Base-by-base conservation (phyloP, 1,140 invertebrate species). In the Leptinotarsa undecemlineata region DNA sequence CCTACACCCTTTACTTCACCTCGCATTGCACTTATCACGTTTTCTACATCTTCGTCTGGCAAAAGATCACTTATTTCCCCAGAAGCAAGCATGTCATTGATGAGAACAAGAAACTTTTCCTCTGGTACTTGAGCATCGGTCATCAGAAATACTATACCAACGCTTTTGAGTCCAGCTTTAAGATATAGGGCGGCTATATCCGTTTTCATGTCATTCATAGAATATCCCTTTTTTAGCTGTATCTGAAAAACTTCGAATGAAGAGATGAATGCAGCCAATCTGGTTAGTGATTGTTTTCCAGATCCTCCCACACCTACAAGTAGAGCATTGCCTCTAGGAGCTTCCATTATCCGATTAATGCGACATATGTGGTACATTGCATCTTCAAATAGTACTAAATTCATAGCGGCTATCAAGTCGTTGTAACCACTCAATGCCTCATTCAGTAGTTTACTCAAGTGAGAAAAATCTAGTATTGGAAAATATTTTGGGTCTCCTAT, bases 301-400 rank as follows among this genome's bases (percentile, higher is more conserved):
- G 93, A 96, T 19, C 97, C 97, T 67, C 97, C 96, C 3, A 98
- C 96, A 57, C 97, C 96, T 57, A 98, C 93, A 3, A 98, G 84
- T 21, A 99, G 85, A 0, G 95, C 96, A 84, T 98, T 97, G 23
- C 96, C 96, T 78, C 96, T 87, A 1, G 96, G 95, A 21, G 92
- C 90, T 86, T 98, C 96, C 74, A 98, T 86, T 75, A 99, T 98
- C 73, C 97, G 90, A 86, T 95, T 98, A 72, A 99, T 98, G 78
- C 94, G 89, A 85, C 94, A 96, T 26, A 98, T 91, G 83, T 98
- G 96, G 75, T 90, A 89, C 92, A 98, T 96, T 3, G 97, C 96
- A 85, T 98, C 96, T 83, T 98, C 95, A 84, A 99, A 99, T 3
- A 99, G 88, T 8, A 99, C 96, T 8, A 99, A 87, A 86, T 98